Conservation (phyloP, 2,113 vertebrate genomes). For the Theristicus caerulescens region DNA sequence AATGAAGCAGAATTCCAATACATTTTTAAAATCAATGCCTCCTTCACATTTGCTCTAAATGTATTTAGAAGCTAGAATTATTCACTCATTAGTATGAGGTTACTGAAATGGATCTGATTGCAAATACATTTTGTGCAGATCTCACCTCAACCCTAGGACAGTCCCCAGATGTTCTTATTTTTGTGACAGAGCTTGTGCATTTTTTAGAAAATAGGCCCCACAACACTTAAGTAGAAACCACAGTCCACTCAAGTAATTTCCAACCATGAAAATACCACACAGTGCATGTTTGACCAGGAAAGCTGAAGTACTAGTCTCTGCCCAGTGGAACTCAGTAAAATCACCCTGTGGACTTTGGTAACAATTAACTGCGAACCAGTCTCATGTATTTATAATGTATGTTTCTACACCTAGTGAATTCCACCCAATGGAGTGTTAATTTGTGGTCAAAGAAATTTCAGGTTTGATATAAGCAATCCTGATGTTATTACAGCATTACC, state of each 20-base stretch:
- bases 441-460: background rate
- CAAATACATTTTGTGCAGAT: background rate
- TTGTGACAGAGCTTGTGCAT: background rate
- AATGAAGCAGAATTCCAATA: background rate
- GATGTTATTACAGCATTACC: background rate
- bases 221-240: background rate
- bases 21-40: slow-evolving; percentile 24
- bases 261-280: background rate
- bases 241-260: background rate
- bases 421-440: background rate
- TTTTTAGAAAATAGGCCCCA: background rate
- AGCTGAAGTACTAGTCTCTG: background rate
- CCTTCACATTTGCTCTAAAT: background rate
- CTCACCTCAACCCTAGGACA: background rate
- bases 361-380: background rate
- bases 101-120: background rate
- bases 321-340: background rate
- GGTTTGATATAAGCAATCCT: background rate
- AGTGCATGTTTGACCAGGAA: background rate
- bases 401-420: background rate
- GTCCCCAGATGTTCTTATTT: background rate
- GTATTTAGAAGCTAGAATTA: background rate
- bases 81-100: background rate
- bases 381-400: background rate
- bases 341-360: background rate